Percentiles rank a stretch among this genome's conserved stretches.
Conservation (phyloP, 2,888 invertebrate species). For the Ectemnius lituratus region DNA sequence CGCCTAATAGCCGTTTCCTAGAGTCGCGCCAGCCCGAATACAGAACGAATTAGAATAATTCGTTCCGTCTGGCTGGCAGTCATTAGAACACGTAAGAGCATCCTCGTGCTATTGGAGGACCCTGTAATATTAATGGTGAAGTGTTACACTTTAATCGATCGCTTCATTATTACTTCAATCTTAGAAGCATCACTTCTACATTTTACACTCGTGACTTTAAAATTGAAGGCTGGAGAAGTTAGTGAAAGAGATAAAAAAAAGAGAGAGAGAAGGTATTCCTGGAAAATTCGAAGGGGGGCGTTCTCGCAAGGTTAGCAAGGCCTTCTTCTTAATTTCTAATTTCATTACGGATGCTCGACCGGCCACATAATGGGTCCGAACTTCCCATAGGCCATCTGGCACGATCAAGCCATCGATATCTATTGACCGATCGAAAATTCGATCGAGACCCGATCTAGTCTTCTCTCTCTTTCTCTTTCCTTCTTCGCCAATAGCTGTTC, state of each 20-base stretch:
- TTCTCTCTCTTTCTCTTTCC: slow-evolving; percentile 19
- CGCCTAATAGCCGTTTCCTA: slow-evolving; percentile 69
- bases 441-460: slow-evolving; percentile 56
- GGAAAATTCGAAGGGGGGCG: slow-evolving; percentile 48
- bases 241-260: not conserved
- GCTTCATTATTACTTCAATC: not conserved
- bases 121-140: slow-evolving; percentile 10
- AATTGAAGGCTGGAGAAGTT: not conserved
- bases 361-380: slow-evolving; percentile 64
- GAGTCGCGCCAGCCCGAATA: slow-evolving; percentile 68
- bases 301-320: slow-evolving; percentile 9
- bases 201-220: not conserved
- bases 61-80: slow-evolving; percentile 67
- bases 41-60: slow-evolving; percentile 72
- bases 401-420: slow-evolving; percentile 64
- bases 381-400: slow-evolving; percentile 75
- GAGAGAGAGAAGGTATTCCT: slow-evolving; percentile 27
- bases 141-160: slow-evolving; percentile 31
- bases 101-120: not conserved
- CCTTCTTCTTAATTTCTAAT: slow-evolving; percentile 64
- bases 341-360: slow-evolving; percentile 67
- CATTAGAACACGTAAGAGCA: slow-evolving; percentile 43
- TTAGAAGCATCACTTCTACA: not conserved
- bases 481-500: slow-evolving; percentile 12
- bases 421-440: slow-evolving; percentile 66